Conservation (phyloP, 2,797 vertebrate species). For the Siniperca scherzeri region DNA sequence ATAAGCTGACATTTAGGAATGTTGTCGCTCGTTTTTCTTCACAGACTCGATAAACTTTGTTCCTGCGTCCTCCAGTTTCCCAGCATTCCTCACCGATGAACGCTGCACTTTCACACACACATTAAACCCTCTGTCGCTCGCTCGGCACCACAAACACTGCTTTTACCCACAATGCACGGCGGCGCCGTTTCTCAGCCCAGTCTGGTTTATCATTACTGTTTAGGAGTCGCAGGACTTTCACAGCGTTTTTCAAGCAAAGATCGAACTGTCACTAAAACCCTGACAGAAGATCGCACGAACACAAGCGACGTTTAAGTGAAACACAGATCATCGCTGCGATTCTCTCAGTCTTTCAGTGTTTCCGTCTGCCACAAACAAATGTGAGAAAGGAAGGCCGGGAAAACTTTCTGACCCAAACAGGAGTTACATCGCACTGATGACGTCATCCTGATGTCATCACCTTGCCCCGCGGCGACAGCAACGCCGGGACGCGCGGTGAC, state of each 20-base stretch:
- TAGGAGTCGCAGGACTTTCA: neutral
- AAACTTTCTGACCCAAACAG: too few species aligned
- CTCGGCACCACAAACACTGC: neutral
- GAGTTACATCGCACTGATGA: too few species aligned
- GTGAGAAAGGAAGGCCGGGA: too few species aligned
- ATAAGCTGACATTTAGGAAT: constrained; percentile 48
- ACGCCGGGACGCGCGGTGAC: too few species aligned
- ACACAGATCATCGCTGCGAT: too few species aligned
- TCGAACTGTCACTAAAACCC: too few species aligned
- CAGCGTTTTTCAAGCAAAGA: neutral
- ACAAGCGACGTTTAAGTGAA: too few species aligned
- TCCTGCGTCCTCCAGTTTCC: constrained; percentile 40
- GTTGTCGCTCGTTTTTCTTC: constrained; percentile 29
- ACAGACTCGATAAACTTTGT: constrained; percentile 49
- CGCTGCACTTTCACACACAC: constrained; percentile 37
- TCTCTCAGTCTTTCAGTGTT: too few species aligned
- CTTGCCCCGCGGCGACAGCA: too few species aligned
- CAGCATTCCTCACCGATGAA: constrained; percentile 58
- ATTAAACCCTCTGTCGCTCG: neutral
- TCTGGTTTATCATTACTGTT: neutral
- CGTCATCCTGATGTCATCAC: too few species aligned
- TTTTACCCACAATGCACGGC: neutral
- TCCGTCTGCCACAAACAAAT: too few species aligned
- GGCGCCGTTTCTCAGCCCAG: neutral
- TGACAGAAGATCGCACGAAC: too few species aligned